A percentile compares a stretch with the other conserved stretches of the same genome.
Evolutionary conservation across 2,113 vertebrate species (phyloP).

Genomic region (Pleuronectes platessa): DNA sequence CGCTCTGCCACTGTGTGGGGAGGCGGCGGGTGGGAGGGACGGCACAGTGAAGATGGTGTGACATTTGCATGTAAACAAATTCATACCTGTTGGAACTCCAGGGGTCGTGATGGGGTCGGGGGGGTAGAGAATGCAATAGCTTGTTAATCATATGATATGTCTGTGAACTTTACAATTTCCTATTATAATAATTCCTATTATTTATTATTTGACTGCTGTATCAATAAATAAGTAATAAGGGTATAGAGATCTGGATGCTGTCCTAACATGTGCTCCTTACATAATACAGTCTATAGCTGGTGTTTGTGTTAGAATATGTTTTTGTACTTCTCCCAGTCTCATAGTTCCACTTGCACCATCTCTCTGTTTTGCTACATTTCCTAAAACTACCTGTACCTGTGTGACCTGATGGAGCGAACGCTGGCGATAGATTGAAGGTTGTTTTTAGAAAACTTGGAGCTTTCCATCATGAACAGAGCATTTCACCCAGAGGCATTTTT

Average conservation of each 20-base stretch:
- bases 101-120: conserved; percentile 49
- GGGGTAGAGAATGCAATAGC: conserved; percentile 70
- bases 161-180: conserved; percentile 73
- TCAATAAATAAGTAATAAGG: conserved; percentile 52
- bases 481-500: conserved; percentile 61
- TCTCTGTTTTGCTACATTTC: conserved; percentile 48
- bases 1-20: conserved; percentile 73
- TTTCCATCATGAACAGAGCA: conserved; percentile 42
- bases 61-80: conserved; percentile 84
- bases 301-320: conserved; percentile 73
- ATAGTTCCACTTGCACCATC: conserved; percentile 16
- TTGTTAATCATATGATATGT: conserved; percentile 75
- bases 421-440: conserved; percentile 27
- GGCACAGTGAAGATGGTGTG: conserved; percentile 78
- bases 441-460: conserved; percentile 58
- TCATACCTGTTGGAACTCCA: conserved; percentile 75
- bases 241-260: conserved; percentile 45
- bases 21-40: conserved; percentile 71
- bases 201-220: conserved; percentile 69
- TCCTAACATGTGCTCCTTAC: conserved; percentile 48
- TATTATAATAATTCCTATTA: conserved; percentile 59
- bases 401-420: conserved; percentile 39
- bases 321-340: conserved; percentile 43
- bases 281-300: conserved; percentile 56
- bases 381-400: conserved; percentile 33